Evolutionary conservation across 1,140 invertebrate genomes (phyloP).

Genomic region (Sitophilus oryzae): DNA sequence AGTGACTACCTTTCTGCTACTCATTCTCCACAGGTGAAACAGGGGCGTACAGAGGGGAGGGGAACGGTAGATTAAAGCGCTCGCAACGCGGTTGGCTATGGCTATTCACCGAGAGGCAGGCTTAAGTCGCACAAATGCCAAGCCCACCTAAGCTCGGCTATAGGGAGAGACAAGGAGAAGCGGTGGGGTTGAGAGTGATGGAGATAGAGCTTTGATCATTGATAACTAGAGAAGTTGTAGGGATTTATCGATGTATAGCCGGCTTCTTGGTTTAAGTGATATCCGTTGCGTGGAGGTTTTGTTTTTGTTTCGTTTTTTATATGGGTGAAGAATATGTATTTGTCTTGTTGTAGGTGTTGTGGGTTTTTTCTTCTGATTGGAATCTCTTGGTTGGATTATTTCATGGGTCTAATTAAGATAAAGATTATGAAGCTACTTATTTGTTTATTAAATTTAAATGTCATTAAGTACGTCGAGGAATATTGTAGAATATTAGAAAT

Average conservation of each 20-base stretch:
- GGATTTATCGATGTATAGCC: conserved; percentile 39
- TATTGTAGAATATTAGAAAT: no score
- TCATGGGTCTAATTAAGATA: background rate
- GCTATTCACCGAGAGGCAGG: conserved; percentile 41
- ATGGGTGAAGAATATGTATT: no score
- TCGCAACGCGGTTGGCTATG: conserved; percentile 42
- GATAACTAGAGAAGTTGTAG: conserved; percentile 29
- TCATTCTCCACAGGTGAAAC: conserved; percentile 20
- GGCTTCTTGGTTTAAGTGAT: conserved; percentile 30
- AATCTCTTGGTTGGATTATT: background rate
- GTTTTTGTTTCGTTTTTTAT: conserved; percentile 15
- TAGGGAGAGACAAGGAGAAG: background rate
- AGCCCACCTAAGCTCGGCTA: conserved; percentile 32
- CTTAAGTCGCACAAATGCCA: conserved; percentile 38
- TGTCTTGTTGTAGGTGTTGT: conserved; percentile 14
- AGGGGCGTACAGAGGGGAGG: no score
- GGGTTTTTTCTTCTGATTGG: conserved; percentile 7
- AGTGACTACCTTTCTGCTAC: conserved; percentile 43
- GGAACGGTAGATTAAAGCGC: no score
- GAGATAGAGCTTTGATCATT: conserved; percentile 20
- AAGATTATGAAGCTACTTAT: no score
- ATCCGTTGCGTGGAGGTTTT: conserved; percentile 30
- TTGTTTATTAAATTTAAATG: no score
- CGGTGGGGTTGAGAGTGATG: conserved; percentile 10
- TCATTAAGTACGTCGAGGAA: no score